phyloP scores from a whole-genome alignment of 2,888 invertebrate genomes.

The Sarcophaga caerulescens region DNA sequence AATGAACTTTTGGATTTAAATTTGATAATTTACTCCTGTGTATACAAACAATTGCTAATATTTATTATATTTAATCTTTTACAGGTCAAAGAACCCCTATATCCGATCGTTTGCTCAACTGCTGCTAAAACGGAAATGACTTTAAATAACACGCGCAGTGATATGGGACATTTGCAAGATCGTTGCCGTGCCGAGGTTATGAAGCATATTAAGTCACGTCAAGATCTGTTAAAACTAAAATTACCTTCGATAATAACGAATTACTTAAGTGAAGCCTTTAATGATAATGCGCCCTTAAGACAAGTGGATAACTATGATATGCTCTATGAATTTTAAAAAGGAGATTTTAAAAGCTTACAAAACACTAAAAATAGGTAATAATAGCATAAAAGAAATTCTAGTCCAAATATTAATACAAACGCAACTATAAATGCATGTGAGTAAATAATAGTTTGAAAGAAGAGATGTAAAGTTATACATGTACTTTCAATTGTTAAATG shows the following conservation, averaged over 20 bases:
- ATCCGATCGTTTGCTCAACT: slow-evolving; percentile 87
- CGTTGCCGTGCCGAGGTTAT: slow-evolving; percentile 85
- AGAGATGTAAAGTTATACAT: no score
- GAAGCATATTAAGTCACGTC: slow-evolving; percentile 82
- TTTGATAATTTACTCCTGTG: neutral
- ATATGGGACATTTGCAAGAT: slow-evolving; percentile 87
- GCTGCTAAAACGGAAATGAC: slow-evolving; percentile 89
- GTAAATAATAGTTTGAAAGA: no score
- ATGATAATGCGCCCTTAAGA: slow-evolving; percentile 79
- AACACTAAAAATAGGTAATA: slow-evolving; percentile 1
- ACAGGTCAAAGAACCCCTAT: slow-evolving; percentile 84
- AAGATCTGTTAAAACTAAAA: slow-evolving; percentile 83
- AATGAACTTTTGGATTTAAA: no score
- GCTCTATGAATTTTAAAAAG: slow-evolving; percentile 75
- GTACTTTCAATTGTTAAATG: no score
- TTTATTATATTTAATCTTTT: neutral
- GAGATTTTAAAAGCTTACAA: neutral
- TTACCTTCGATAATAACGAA: slow-evolving; percentile 84
- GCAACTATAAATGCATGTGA: neutral
- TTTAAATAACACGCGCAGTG: slow-evolving; percentile 83
- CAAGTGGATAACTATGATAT: slow-evolving; percentile 81
- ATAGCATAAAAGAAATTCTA: neutral
- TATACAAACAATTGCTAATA: neutral
- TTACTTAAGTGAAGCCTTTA: slow-evolving; percentile 83
- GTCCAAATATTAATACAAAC: neutral